phyloP scores from a whole-genome alignment of 1,140 invertebrate species.

The Tetraneura akinire region DNA sequence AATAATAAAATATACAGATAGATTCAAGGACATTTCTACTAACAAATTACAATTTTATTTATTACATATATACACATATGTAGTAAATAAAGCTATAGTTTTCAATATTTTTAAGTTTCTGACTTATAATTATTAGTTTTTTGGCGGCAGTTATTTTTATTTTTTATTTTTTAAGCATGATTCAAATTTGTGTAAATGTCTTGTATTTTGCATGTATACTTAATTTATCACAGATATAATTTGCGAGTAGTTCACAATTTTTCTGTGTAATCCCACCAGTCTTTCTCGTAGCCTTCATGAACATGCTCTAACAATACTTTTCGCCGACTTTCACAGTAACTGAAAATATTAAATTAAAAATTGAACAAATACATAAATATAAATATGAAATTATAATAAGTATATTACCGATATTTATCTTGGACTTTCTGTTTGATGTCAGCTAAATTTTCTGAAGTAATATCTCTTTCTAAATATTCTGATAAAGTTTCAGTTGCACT shows the following conservation, averaged over 20 bases:
- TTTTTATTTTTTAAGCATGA: constrained; percentile 21
- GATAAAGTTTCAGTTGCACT: constrained; percentile 94
- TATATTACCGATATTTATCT: constrained; percentile 90
- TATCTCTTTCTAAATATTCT: constrained; percentile 97
- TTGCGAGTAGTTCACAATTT: constrained; percentile 59
- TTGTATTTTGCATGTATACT: constrained; percentile 35
- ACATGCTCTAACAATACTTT: constrained; percentile 95
- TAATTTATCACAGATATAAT: constrained; percentile 44
- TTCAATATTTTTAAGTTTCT: constrained; percentile 37
- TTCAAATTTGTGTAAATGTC: constrained; percentile 21
- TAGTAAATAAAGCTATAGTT: constrained; percentile 48
- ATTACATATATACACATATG: constrained; percentile 12
- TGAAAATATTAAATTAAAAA: constrained; percentile 60
- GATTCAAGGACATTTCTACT: constrained; percentile 17
- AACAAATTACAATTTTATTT: constrained; percentile 34
- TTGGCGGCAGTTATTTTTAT: constrained; percentile 12
- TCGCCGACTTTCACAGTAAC: constrained; percentile 95
- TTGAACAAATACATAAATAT: neutral
- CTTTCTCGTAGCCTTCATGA: constrained; percentile 97
- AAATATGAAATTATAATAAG: neutral
- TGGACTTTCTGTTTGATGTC: constrained; percentile 99
- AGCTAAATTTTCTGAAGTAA: constrained; percentile 94
- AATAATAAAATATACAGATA: constrained; percentile 15
- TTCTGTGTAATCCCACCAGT: constrained; percentile 95
- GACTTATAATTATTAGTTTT: constrained; percentile 36